Percentiles rank a stretch among this genome's conserved stretches.
Conservation (phyloP, 2,797 vertebrate species). For the Urophycis tenuis region DNA sequence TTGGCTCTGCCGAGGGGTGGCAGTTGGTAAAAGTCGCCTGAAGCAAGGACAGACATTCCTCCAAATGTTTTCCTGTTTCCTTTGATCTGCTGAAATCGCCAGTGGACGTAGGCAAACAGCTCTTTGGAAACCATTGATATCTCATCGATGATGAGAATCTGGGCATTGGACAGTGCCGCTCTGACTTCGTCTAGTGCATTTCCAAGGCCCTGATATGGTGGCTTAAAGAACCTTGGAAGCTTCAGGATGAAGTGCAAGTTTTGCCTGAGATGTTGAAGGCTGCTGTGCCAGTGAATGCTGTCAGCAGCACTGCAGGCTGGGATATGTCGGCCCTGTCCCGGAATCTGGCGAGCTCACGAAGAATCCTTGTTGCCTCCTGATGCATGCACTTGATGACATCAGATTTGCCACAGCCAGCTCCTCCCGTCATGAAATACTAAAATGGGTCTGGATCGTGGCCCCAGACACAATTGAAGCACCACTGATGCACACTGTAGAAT, state of each 20-base stretch:
- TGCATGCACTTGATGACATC: neutral
- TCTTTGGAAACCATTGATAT: conserved; percentile 40
- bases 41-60: conserved; percentile 13
- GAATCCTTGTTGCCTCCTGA: neutral
- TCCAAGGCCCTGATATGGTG: conserved; percentile 25
- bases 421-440: too few relatives aligned
- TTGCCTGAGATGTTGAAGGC: conserved; percentile 34
- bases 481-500: too few relatives aligned
- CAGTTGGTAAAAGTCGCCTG: neutral
- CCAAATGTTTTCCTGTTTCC: conserved; percentile 22
- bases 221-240: conserved; percentile 22
- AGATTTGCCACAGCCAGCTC: neutral
- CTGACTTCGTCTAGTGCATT: conserved; percentile 28
- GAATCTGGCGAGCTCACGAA: neutral
- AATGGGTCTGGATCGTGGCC: too few relatives aligned
- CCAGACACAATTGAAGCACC: too few relatives aligned
- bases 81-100: conserved; percentile 38
- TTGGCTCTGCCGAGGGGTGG: too few relatives aligned
- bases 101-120: conserved; percentile 36
- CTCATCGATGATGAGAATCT: conserved; percentile 37
- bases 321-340: neutral
- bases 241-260: conserved; percentile 10
- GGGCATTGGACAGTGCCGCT: conserved; percentile 28
- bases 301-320: conserved; percentile 22
- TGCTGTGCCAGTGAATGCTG: conserved; percentile 40